Base-by-base conservation (phyloP, 2,888 invertebrate species). In the Cynaeus angustus region DNA sequence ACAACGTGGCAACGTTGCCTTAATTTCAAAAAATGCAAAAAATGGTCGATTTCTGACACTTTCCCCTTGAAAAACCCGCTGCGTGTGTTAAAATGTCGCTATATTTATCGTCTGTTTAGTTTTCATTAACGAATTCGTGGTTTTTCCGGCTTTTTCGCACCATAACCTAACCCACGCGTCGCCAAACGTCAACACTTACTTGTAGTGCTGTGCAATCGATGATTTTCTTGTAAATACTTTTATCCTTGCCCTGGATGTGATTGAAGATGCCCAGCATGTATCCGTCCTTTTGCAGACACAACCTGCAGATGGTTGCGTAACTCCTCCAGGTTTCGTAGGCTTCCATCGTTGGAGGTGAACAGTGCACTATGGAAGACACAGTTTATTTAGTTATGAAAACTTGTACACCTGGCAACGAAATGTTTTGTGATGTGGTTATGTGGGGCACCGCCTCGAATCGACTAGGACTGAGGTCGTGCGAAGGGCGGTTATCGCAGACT, bases 241-340 rank as follows among this genome's bases (percentile, higher is more conserved):
- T 85, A 41, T 85, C 84, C 72, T 81, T 84, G 50, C 84, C 84
- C 70, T 84, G 83, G 46, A 87, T 85, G 77, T 88, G 87, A 76
- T 89, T 89, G 82, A 89, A 91, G 79, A 91, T 89, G 61, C 91
- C 89, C 73, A 89, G 85, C 83, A 89, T 88, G 74, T 90, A 87
- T 62, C 89, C 87, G 78, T 89, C 89, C 80, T 88, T 88, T 75
- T 87, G 87, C 78, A 92, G 85, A 82, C 92, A 92, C 73, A 92
- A 84, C 30, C 92, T 88, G 85, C 92, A 92, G 26, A 91, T 87
- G 73, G 88, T 86, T 83, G 89, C 88, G 81, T 89, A 89, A 86
- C 88, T 89, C 59, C 87, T 85, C 82, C 89, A 88, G 75, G 88
- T 86, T 48, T 83, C 83, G 41, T 48, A 43, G 38, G 58, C 62